Evolutionary conservation across 2,113 vertebrate species (phyloP).

Genomic region (Siniperca chuatsi): DNA sequence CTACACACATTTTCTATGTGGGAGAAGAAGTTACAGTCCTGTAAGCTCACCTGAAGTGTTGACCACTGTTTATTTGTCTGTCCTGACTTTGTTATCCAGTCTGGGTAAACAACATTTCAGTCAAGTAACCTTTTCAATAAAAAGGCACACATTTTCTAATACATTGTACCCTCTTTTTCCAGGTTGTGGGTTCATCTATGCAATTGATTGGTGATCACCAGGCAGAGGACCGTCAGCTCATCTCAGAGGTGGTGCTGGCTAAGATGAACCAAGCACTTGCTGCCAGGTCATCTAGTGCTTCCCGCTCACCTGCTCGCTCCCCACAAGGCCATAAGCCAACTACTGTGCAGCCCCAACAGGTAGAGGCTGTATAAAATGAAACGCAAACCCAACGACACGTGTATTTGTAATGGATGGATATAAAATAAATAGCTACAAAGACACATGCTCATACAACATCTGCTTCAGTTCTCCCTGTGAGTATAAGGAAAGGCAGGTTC

Average conservation of each 20-base stretch:
- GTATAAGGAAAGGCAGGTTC: background rate
- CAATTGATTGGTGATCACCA: constrained; percentile 97
- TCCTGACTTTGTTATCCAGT: background rate
- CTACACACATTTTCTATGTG: background rate
- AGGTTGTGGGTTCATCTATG: constrained; percentile 98
- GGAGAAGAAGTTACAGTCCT: background rate
- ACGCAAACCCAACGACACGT: too few relatives aligned
- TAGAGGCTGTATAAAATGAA: constrained; percentile 60
- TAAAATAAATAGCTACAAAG: background rate
- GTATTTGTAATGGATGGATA: background rate
- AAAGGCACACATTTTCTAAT: background rate
- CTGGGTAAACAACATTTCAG: background rate
- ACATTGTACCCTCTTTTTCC: background rate
- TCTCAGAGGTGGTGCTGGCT: constrained; percentile 91
- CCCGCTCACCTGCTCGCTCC: constrained; percentile 85
- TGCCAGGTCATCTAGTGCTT: constrained; percentile 78
- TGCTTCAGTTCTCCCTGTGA: background rate
- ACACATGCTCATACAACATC: background rate
- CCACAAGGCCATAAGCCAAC: constrained; percentile 88
- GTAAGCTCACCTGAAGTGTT: too few relatives aligned
- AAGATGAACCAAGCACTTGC: constrained; percentile 92
- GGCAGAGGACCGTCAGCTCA: constrained; percentile 93
- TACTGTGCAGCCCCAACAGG: constrained; percentile 94
- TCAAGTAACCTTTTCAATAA: background rate
- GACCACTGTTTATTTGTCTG: background rate